Percentiles rank a stretch among this genome's conserved stretches.
These are phyloP conservation scores for Tursiops truncatus DNA, from an alignment of 2,113 vertebrate species.

Conservation along the genomic window DNA sequence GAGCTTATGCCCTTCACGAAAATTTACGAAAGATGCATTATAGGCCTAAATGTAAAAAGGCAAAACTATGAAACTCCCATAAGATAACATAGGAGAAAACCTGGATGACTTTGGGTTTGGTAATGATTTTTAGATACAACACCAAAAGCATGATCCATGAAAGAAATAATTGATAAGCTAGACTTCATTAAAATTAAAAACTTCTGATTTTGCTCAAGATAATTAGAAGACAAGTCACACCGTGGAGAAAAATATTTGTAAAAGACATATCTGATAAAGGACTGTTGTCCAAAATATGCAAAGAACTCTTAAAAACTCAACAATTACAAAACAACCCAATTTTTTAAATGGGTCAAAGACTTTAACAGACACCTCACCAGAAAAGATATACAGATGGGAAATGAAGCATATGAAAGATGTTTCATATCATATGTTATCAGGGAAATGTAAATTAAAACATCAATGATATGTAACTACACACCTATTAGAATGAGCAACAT, in stretches of 20 bases:
- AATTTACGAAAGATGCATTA: not conserved
- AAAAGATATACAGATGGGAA: not conserved
- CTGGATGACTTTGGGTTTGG: not conserved
- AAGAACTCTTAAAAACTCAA: not conserved
- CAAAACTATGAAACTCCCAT: not conserved
- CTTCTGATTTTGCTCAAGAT: not conserved
- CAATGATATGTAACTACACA: not conserved
- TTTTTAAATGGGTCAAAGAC: not conserved
- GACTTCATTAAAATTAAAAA: not conserved
- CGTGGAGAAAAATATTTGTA: not conserved
- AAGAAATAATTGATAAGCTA: not conserved
- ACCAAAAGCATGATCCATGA: not conserved
- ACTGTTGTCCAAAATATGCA: not conserved
- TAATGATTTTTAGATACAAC: not conserved
- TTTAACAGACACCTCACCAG: not conserved
- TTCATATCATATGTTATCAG: not conserved
- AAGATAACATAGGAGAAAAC: not conserved
- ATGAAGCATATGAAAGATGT: not conserved
- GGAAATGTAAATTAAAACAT: not conserved
- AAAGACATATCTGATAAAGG: not conserved
- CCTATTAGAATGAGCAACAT: not conserved
- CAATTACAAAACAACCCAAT: not conserved
- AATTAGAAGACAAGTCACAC: not conserved
- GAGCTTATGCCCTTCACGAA: not conserved
- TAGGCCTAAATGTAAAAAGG: not conserved